Percentiles rank a stretch among this genome's conserved stretches.
phyloP scores from a whole-genome alignment of 2,113 vertebrate genomes.

The Cinclus cinclus region DNA sequence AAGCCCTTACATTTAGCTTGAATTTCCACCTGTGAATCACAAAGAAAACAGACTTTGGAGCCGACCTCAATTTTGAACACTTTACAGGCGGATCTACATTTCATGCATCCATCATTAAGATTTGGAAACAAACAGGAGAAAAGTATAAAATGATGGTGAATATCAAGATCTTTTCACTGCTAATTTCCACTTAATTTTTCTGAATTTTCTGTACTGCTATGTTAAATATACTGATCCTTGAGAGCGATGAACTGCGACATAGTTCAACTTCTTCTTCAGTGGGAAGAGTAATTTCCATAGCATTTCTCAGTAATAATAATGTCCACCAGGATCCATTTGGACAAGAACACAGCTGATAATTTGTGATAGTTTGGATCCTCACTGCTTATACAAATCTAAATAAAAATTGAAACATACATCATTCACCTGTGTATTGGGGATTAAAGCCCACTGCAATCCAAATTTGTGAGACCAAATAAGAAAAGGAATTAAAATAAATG shows the following conservation, averaged over 20 bases:
- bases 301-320: neutral
- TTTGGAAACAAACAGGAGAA: neutral
- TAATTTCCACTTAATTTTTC: neutral
- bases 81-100: neutral
- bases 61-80: neutral
- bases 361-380: neutral
- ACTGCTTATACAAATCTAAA: neutral
- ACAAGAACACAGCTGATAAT: neutral
- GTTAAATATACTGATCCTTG: neutral
- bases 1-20: neutral
- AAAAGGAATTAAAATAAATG: neutral
- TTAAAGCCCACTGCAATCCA: neutral
- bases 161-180: neutral
- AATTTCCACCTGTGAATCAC: neutral
- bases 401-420: neutral
- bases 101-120: neutral
- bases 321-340: neutral
- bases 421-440: neutral
- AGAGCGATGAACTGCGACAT: neutral
- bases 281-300: neutral
- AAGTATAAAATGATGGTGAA: neutral
- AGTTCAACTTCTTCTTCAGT: neutral
- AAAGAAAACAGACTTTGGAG: neutral
- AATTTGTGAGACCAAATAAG: neutral
- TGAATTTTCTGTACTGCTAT: neutral